Percentiles rank a stretch among this genome's conserved stretches.
These are phyloP conservation scores for Ceratina calcarata DNA, from an alignment of 1,140 invertebrate genomes.

Conservation along the genomic window DNA sequence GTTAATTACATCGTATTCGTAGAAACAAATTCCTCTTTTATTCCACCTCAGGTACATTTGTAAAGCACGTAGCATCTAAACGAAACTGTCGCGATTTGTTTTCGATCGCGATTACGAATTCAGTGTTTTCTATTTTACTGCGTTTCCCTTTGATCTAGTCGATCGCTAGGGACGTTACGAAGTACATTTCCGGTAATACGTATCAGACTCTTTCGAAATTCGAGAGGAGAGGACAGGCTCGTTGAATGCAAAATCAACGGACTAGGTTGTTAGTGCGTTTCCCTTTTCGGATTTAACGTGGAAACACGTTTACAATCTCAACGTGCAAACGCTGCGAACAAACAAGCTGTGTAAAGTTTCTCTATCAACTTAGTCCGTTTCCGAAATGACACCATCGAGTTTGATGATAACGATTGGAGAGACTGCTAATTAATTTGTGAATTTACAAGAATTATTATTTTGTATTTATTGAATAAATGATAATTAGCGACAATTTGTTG, in stretches of 20 bases:
- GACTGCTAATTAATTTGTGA: background rate
- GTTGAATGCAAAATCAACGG: background rate
- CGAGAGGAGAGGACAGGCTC: background rate
- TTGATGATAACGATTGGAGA: too few relatives aligned
- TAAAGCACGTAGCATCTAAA: too few relatives aligned
- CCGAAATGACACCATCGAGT: background rate
- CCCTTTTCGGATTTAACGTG: constrained; percentile 16
- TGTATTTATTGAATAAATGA: too few relatives aligned
- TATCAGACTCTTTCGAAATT: constrained; percentile 42
- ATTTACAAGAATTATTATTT: background rate
- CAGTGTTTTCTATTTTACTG: constrained; percentile 44
- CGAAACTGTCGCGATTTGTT: background rate
- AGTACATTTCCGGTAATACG: constrained; percentile 36
- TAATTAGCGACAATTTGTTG: too few relatives aligned
- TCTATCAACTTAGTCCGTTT: background rate
- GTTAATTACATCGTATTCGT: background rate
- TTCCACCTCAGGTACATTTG: background rate
- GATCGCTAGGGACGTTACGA: background rate
- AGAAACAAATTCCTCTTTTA: too few relatives aligned
- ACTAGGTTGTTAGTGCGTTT: background rate
- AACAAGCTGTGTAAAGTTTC: constrained; percentile 24
- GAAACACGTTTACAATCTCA: constrained; percentile 26
- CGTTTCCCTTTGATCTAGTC: constrained; percentile 48
- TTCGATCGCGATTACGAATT: constrained; percentile 43
- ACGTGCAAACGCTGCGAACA: background rate